Base-by-base conservation (phyloP, 2,113 vertebrate genomes). In the Dasyprocta punctata region DNA sequence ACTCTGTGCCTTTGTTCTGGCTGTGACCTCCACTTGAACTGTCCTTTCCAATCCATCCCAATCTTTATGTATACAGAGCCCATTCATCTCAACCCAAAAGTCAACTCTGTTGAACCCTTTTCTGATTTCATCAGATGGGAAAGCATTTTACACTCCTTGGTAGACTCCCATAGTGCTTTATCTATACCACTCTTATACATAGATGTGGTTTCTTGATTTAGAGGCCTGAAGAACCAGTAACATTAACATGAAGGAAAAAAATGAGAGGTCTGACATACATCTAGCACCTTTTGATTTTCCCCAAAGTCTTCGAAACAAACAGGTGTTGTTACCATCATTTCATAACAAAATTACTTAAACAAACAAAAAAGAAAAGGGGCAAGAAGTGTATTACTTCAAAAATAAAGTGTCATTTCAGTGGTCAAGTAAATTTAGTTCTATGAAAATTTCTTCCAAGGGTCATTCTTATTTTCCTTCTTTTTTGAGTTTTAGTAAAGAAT, bases 81-180 rank as follows among this genome's bases (percentile, higher is more conserved):
- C 81, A 54, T 71, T 30, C 52, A 47, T 95, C 36, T 92, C 78
- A 94, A n/a, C 49, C 65, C 44, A 96, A 86, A 92, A 83, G 63
- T 92, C 90, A 93, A 61, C 63, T 78, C 69, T 92, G 61, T 73
- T 85, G 88, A 97, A 96, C 71, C 6, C 58, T 94, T 93, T 95
- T 92, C 49, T 94, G 86, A 94, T 83, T 90, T 92, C 41, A 65
- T 14, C 81, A 56, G 82, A 65, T 60, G 47, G 71, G 73, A 94
- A 71, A 67, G 85, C 80, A 41, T 81, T 52, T 92, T 8, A 2
- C 26, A n/a, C 49, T 89, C 67, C 49, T 81, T 26, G 20, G 81
- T 67, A 65, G 77, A 56, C 41, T 85, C 36, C 17, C 75, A 65
- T 30, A 71, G 54, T 84, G 49, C 54, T 95, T 92, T 92, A 33